Evolutionary conservation across 2,797 vertebrate species (phyloP).

Genomic region (Melanotaenia parkinsoni): DNA sequence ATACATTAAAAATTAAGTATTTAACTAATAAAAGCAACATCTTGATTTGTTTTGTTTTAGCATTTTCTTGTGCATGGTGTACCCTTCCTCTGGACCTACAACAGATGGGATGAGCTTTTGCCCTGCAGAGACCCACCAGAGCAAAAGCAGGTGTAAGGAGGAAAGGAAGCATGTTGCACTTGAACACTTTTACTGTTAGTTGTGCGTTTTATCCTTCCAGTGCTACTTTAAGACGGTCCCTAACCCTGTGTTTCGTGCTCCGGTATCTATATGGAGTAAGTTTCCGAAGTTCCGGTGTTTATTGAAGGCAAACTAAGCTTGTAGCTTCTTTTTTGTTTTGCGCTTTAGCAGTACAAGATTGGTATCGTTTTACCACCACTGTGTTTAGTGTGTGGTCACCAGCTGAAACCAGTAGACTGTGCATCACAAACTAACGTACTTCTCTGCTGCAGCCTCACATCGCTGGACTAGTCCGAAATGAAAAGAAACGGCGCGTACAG

Average conservation of each 20-base stretch:
- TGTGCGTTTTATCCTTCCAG: neutral
- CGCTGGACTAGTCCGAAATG: conserved; percentile 58
- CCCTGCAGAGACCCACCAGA: too few relatives aligned
- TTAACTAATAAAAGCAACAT: too few relatives aligned
- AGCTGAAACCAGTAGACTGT: neutral
- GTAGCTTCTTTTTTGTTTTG: neutral
- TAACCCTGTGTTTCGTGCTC: neutral
- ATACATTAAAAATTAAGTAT: too few relatives aligned
- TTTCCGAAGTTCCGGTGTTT: neutral
- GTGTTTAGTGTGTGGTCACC: neutral
- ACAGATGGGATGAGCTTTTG: too few relatives aligned
- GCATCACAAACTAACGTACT: neutral
- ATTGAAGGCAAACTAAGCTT: neutral
- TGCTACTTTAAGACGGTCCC: conserved; percentile 31
- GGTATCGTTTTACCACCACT: neutral
- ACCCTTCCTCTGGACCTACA: too few relatives aligned
- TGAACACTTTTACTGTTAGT: too few relatives aligned
- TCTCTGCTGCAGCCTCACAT: neutral
- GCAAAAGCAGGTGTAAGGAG: too few relatives aligned
- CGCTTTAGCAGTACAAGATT: fast-evolving
- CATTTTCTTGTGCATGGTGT: too few relatives aligned
- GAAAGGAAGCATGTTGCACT: neutral
- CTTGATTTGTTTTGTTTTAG: too few relatives aligned
- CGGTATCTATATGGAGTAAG: neutral
- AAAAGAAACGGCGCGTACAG: conserved; percentile 81